Evolutionary conservation across 2,113 vertebrate genomes (phyloP), one percentile per base, ranked within the genome.

Genomic region (Heterotis niloticus): DNA sequence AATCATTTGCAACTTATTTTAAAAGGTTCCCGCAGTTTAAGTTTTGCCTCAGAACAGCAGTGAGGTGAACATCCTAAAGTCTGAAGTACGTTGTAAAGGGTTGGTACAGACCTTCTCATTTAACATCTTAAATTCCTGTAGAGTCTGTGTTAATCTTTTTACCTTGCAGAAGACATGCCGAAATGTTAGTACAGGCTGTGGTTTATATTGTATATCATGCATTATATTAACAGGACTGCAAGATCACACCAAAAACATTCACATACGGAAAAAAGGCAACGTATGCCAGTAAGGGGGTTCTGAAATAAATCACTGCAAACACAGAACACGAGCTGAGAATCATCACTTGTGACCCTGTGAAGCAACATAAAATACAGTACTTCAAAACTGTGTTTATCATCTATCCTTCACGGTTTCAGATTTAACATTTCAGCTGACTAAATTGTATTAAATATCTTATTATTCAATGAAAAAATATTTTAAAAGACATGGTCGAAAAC

Each of bases 91-190:
- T 44, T 44, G 7, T 44, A 7, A 44, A 44, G 34, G 2, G 2
- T 44, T 4, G 34, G 34, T 2, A 7, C 34, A 44, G 34, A 44
- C 60, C 64, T 75, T 23, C 34, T 80, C 66, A 60, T 67, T 23
- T 64, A 44, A 26, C 26, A 51, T 64, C 51, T 52, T 23, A 18
- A 57, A 67, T 75, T 34, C 51, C 3, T 5, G 44, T 51, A 73
- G 29, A 16, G 26, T 20, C 60, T 17, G 14, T 52, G n/a, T n/a
- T 80, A 52, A 67, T 51, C 20, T 51, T 76, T 20, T 76, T 62
- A 78, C 70, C 56, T 28, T 69, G 29, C 51, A 54, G 29, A n/a
- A 67, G 64, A 64, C 51, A 78, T 68, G 69, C 81, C 57, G 44
- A 64, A 59, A 26, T 28, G 24, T 64, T 71, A 68, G 56, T 60